Conservation (phyloP, 2,797 vertebrate genomes). For the Acrossocheilus fasciatus region DNA sequence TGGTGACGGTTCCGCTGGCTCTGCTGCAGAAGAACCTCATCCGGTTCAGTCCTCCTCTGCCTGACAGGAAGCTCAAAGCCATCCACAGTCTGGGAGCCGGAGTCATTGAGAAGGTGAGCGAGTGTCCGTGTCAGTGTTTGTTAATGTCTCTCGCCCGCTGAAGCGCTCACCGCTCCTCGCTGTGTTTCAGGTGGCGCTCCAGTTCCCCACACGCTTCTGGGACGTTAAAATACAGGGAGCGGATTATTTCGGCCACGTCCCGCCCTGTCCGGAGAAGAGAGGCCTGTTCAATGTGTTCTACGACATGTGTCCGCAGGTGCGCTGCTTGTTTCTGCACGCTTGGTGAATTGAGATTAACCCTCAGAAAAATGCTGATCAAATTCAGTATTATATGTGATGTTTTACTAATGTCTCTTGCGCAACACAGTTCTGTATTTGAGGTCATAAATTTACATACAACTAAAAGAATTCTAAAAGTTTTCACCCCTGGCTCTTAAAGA, state of each 20-base stretch:
- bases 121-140: too few relatives aligned
- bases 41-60: constrained; percentile 88
- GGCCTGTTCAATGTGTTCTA: constrained; percentile 97
- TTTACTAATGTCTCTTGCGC: too few relatives aligned
- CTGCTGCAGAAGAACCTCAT: constrained; percentile 91
- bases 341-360: too few relatives aligned
- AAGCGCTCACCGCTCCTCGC: not conserved
- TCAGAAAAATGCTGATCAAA: too few relatives aligned
- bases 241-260: constrained; percentile 94
- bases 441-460: too few relatives aligned
- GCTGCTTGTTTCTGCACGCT: not conserved
- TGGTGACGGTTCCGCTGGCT: constrained; percentile 90
- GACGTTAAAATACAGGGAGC: constrained; percentile 94
- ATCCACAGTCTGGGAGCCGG: constrained; percentile 94
- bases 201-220: constrained; percentile 97
- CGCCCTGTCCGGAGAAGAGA: constrained; percentile 86
- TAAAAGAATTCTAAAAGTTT: too few relatives aligned
- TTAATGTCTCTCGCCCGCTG: not conserved
- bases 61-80: constrained; percentile 95
- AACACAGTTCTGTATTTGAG: too few relatives aligned
- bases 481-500: too few relatives aligned
- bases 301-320: constrained; percentile 94
- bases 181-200: constrained; percentile 86
- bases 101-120: constrained; percentile 92
- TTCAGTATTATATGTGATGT: too few relatives aligned